Percentiles rank a stretch among this genome's conserved stretches.
Evolutionary conservation across 2,888 invertebrate species (phyloP).

Genomic region (Busseola fusca): DNA sequence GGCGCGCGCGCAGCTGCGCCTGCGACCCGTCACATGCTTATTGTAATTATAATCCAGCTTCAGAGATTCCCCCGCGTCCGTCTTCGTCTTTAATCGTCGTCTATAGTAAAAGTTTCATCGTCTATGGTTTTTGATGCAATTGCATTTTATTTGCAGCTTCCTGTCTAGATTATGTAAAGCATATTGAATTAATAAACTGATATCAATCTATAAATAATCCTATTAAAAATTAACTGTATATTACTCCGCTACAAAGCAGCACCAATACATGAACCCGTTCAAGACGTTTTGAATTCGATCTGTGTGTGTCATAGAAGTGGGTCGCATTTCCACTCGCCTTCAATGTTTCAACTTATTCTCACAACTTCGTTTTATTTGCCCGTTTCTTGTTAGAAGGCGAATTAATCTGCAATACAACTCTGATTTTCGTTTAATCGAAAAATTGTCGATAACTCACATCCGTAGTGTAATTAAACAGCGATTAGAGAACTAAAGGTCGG

Average conservation of each 20-base stretch:
- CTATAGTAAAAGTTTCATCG: conserved; percentile 52
- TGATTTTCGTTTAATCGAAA: conserved; percentile 50
- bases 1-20: conserved; percentile 82
- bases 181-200: conserved; percentile 11
- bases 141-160: conserved; percentile 19
- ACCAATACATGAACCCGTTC: conserved; percentile 40
- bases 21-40: conserved; percentile 75
- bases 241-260: conserved; percentile 21
- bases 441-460: conserved; percentile 58
- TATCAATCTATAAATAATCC: background rate
- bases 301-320: conserved; percentile 59
- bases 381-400: conserved; percentile 44
- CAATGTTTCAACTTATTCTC: conserved; percentile 52
- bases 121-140: background rate
- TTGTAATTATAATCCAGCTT: conserved; percentile 77
- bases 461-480: conserved; percentile 59
- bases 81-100: conserved; percentile 62
- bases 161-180: background rate
- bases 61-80: conserved; percentile 68
- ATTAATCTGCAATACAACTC: conserved; percentile 47
- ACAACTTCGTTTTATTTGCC: conserved; percentile 45
- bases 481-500: conserved; percentile 60
- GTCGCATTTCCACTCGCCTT: conserved; percentile 61
- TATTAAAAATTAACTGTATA: conserved; percentile 14
- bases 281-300: conserved; percentile 59